These are phyloP conservation scores for Belgica antarctica DNA, from an alignment of 2,888 invertebrate genomes.

Conservation along the genomic window DNA sequence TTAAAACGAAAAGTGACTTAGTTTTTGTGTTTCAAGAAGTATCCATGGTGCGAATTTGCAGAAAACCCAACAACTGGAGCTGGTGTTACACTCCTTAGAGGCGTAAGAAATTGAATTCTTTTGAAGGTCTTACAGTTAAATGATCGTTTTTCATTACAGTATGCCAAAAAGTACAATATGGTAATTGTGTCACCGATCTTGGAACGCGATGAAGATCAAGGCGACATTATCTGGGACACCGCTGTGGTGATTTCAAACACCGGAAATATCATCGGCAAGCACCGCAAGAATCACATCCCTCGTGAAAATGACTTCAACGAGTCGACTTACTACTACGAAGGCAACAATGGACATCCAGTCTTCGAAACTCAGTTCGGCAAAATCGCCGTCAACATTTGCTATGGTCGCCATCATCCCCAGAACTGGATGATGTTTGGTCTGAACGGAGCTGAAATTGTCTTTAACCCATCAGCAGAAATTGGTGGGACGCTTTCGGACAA, in stretches of 20 bases:
- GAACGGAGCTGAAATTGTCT: slow-evolving; percentile 97
- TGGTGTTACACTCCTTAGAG: slow-evolving; percentile 72
- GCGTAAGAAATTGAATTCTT: slow-evolving; percentile 60
- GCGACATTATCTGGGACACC: slow-evolving; percentile 90
- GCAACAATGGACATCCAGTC: slow-evolving; percentile 91
- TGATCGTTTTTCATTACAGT: slow-evolving; percentile 54
- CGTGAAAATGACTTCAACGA: slow-evolving; percentile 97
- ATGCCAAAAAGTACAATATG: slow-evolving; percentile 81
- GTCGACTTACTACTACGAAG: slow-evolving; percentile 91
- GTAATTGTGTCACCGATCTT: slow-evolving; percentile 92
- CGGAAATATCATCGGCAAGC: slow-evolving; percentile 86
- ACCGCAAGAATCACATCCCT: slow-evolving; percentile 97
- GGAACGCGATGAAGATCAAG: slow-evolving; percentile 78
- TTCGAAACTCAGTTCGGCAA: slow-evolving; percentile 81
- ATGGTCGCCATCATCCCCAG: slow-evolving; percentile 77
- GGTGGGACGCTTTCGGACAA: slow-evolving; percentile 68
- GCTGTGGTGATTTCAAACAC: slow-evolving; percentile 85
- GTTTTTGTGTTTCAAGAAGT: too few species aligned
- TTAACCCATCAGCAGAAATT: slow-evolving; percentile 94
- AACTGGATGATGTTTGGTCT: slow-evolving; percentile 98
- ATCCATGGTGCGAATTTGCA: slow-evolving; percentile 93
- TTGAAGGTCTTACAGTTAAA: neutral
- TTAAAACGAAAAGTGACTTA: neutral
- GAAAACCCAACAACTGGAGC: slow-evolving; percentile 83
- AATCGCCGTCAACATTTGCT: slow-evolving; percentile 61